Percentiles rank a stretch among this genome's conserved stretches.
Conservation (phyloP, 1,140 invertebrate species). For the Drosophila novamexicana region DNA sequence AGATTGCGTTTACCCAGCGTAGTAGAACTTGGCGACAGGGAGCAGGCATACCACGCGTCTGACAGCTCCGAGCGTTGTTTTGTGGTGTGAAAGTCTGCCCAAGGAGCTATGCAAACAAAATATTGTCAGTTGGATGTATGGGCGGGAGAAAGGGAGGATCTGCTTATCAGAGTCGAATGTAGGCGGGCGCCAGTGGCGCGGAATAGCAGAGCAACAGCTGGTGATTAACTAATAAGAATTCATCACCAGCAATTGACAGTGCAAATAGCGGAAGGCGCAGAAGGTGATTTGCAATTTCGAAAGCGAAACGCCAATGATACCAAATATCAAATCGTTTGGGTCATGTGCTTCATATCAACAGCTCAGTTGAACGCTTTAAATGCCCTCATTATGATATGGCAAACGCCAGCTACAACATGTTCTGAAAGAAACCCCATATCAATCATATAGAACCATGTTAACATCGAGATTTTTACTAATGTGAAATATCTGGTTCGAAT, state of each 20-base stretch:
- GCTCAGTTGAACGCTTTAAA: constrained; percentile 22
- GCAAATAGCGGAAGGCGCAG: constrained; percentile 22
- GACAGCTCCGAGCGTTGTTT: constrained; percentile 2
- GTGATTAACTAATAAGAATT: constrained; percentile 66
- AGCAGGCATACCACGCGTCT: constrained; percentile 3
- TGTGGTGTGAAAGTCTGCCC: constrained; percentile 9
- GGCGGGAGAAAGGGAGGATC: neutral
- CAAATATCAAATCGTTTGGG: constrained; percentile 52
- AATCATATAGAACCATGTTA: constrained; percentile 53
- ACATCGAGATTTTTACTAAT: constrained; percentile 36
- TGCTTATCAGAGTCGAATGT: neutral
- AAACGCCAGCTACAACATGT: constrained; percentile 16
- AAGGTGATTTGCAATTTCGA: constrained; percentile 46
- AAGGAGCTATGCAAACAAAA: constrained; percentile 2
- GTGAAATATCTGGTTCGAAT: too few relatives aligned
- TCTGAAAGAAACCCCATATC: constrained; percentile 46
- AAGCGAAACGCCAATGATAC: constrained; percentile 55
- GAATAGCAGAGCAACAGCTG: constrained; percentile 18
- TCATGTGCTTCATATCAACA: constrained; percentile 68
- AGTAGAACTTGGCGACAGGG: constrained; percentile 11
- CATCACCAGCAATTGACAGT: constrained; percentile 53
- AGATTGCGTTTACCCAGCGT: constrained; percentile 48
- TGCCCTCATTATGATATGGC: constrained; percentile 39
- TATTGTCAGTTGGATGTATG: neutral
- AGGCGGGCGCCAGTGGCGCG: neutral